Base-by-base conservation (phyloP, 2,888 invertebrate species). In the Phyto melanocephala region DNA sequence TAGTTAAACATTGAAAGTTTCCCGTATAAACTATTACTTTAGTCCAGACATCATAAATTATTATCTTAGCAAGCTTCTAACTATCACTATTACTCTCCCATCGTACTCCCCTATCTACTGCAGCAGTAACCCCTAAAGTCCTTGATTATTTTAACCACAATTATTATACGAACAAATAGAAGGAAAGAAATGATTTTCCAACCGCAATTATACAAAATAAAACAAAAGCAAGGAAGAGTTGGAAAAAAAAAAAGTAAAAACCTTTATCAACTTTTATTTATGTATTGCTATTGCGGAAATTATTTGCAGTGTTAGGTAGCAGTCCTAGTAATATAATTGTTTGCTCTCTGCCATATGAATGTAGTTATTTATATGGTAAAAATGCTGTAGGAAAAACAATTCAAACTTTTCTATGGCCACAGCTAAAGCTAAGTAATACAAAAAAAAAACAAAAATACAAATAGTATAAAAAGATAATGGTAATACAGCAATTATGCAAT, bases 401-500 rank as follows among this genome's bases (percentile, higher is more conserved):
- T 10, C n/a, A 1, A 35, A 40, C 37, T 40, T 62, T 76, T 60
- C 22, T 35, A 13, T n/a, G 13, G 42, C 50, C 1, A 13, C 13
- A 50, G 56, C 47, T 33, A 6, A 5, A 28, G 28, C 28, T 28
- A 28, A 24, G 71, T 47, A 65, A 35, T n/a, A n/a, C n/a, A n/a
- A 79, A 52, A 28, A 28, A 5, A 28, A 28, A 28, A 28, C 28
- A 28, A 28, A 28, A 6, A 28, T 28, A 28, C 40, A 79, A 65
- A 79, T 58, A 50, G 4, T 20, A 63, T 67, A 72, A 72, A 52
- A 60, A 58, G 58, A 80, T 74, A 77, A 78, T 80, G 71, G 82
- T 84, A 83, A 85, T 81, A 80, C 80, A 86, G 84, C 86, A 86
- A 86, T 86, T 86, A 86, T 86, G 86, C 86, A 86, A 86, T 86